Conservation (phyloP, 1,140 invertebrate genomes). For the Diorhabda elongata region DNA sequence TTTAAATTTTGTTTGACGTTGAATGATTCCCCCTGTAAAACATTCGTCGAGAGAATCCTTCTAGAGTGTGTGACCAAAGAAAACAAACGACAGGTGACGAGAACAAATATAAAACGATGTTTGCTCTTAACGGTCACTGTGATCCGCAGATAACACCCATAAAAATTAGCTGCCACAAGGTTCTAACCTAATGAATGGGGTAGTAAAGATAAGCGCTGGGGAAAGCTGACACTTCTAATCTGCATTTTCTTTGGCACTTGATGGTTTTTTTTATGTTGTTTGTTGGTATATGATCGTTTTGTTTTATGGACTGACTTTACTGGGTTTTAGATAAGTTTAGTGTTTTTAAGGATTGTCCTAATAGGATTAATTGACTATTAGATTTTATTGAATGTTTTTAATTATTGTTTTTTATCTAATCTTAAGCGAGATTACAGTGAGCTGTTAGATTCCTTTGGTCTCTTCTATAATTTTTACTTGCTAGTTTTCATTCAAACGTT, state of each 20-base stretch:
- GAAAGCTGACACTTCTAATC: constrained; percentile 14
- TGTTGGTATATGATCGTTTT: constrained; percentile 5
- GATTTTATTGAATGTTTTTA: no score
- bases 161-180: constrained; percentile 17
- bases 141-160: constrained; percentile 12
- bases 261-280: constrained; percentile 7
- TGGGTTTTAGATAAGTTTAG: neutral
- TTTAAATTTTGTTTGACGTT: no score
- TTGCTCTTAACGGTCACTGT: constrained; percentile 11
- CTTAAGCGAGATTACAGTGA: no score
- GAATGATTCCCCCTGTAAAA: neutral
- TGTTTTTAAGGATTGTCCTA: neutral
- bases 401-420: no score
- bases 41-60: neutral
- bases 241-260: constrained; percentile 1
- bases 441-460: no score
- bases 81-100: constrained; percentile 10
- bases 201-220: constrained; percentile 18
- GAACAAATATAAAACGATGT: constrained; percentile 11
- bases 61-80: neutral
- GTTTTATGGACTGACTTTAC: constrained; percentile 5
- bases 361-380: no score
- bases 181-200: constrained; percentile 18
- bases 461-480: no score
- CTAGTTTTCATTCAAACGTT: no score